A percentile compares a stretch with the other conserved stretches of the same genome.
Conservation (phyloP, 2,113 vertebrate genomes). For the Psephotus haematonotus region DNA sequence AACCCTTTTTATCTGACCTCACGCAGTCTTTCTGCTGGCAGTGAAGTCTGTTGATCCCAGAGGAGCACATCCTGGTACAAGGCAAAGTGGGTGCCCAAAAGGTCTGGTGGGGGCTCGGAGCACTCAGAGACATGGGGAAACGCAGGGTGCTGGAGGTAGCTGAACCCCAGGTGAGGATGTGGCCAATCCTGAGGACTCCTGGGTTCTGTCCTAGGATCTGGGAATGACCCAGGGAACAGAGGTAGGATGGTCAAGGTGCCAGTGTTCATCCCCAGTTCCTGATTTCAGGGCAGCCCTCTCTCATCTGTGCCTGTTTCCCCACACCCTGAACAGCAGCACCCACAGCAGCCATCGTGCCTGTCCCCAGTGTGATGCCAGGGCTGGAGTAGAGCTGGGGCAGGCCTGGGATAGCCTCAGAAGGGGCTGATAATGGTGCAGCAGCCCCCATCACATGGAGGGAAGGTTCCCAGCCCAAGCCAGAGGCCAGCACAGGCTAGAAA, state of each 20-base stretch:
- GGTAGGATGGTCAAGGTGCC: not conserved
- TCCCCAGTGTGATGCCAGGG: rapidly evolving
- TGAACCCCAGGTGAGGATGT: not conserved
- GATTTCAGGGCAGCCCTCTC: not conserved
- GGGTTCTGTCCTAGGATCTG: not conserved
- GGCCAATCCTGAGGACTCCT: not conserved
- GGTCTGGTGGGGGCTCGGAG: not conserved
- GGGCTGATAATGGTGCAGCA: not conserved
- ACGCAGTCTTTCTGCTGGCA: rapidly evolving
- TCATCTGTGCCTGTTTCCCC: not conserved
- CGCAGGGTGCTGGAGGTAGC: not conserved
- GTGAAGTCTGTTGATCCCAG: rapidly evolving
- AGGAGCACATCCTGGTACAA: too few relatives aligned
- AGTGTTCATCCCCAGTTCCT: not conserved
- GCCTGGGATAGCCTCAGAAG: not conserved
- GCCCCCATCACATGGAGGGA: not conserved
- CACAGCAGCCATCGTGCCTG: not conserved
- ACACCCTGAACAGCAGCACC: not conserved
- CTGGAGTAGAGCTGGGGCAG: not conserved
- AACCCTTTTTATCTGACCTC: not conserved
- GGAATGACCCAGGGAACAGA: not conserved
- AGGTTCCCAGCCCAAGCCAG: not conserved
- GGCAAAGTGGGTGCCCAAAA: not conserved
- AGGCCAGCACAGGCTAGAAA: not conserved
- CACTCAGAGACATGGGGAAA: not conserved